Base-by-base conservation (phyloP, 2,888 invertebrate species). In the Hirtodrosophila duncani region DNA sequence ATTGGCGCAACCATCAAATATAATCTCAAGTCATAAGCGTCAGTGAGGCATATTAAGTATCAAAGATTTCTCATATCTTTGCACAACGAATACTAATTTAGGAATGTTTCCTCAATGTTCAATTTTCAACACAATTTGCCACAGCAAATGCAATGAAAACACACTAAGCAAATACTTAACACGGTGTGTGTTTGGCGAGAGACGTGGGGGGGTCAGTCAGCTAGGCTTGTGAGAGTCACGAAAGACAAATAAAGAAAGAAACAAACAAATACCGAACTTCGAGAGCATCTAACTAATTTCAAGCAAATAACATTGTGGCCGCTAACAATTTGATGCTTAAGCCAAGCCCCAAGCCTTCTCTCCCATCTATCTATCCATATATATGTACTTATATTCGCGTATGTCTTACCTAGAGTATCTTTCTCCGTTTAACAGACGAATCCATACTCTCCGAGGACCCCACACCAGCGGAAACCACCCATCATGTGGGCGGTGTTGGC, bases 381-480 rank as follows among this genome's bases (percentile, higher is more conserved):
- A 1, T 1, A 9, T 8, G 2, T 13, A 17, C 11, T 14, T 16
- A 1, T 3, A 2, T 8, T 21, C 8, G 44, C 30, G 30, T 14
- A 30, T 8, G 21, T 31, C 31, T 33, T 10, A 14, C 5, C 37
- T n/a, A 17, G 17, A 31, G 9, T 50, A 43, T 45, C 9, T 39
- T 36, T 26, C 9, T 20, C 11, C n/a, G n/a, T 50, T 37, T 43
- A 31, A 11, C 67, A 87, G 87, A 87, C 75, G 87, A 87, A 81
- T 84, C 87, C 49, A 87, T 87, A 66, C 81, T 86, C 70, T 86
- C 87, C 31, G 87, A 87, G 80, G 87, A 87, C 82, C 87, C 87
- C 36, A 87, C 87, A 64, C 87, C 87, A 59, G 87, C 87, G 64
- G 87, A 87, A 81, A 87, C 87, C 45, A 87, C 87, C 52, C 87